These are phyloP conservation scores for Phyllostomus discolor DNA, from an alignment of 2,113 vertebrate species.

Conservation along the genomic window DNA sequence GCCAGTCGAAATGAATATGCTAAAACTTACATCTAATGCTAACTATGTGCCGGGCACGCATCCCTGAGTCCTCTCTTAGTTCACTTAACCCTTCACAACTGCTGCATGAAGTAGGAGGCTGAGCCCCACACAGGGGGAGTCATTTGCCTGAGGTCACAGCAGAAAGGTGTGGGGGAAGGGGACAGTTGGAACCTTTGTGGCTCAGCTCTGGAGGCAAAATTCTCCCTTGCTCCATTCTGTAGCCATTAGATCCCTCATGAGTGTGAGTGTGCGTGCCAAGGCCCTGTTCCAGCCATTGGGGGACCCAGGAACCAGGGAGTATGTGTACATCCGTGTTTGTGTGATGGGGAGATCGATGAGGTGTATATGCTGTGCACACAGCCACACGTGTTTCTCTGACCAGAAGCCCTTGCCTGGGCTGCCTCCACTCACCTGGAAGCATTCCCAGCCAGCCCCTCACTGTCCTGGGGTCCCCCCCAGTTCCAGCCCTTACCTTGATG, in stretches of 20 bases:
- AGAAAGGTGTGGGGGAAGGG: not conserved
- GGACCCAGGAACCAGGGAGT: not conserved
- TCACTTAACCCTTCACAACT: not conserved
- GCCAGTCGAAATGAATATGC: not conserved
- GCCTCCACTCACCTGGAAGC: not conserved
- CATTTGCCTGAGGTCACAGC: not conserved
- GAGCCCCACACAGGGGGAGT: not conserved
- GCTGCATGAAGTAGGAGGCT: not conserved
- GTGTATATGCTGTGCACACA: too few species aligned
- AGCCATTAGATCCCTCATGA: not conserved
- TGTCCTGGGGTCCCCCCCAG: not conserved
- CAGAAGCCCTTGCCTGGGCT: not conserved
- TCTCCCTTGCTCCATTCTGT: not conserved
- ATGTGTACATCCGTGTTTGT: not conserved
- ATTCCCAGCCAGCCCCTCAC: not conserved
- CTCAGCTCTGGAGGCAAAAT: not conserved
- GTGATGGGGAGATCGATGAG: not conserved
- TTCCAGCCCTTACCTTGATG: conserved; percentile 21
- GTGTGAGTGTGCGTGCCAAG: accelerated
- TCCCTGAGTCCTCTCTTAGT: not conserved
- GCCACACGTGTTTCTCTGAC: not conserved
- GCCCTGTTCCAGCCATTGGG: not conserved
- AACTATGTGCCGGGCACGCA: not conserved
- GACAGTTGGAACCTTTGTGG: not conserved
- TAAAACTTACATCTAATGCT: too few species aligned